Conservation (phyloP, 2,888 invertebrate genomes). For the Dermolepida albohirtum region DNA sequence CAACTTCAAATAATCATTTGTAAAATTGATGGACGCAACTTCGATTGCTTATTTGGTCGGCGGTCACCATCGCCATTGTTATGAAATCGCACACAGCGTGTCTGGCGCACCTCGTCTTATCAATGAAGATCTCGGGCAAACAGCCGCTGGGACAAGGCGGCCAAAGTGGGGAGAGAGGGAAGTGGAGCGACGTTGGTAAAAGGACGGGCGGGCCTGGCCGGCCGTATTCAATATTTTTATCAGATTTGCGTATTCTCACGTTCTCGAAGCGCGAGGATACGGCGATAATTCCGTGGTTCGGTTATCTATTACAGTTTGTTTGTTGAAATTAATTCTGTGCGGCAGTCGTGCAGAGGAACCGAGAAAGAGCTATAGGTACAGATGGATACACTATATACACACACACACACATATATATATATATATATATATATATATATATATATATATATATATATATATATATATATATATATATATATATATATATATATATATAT, state of each 20-base stretch:
- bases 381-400: too few species aligned
- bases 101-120: constrained; percentile 60
- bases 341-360: constrained; percentile 50
- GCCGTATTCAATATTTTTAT: constrained; percentile 63
- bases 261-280: constrained; percentile 59
- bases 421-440: too few species aligned
- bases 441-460: too few species aligned
- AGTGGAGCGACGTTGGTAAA: constrained; percentile 36
- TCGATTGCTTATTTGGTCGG: constrained; percentile 14
- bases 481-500: too few species aligned
- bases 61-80: constrained; percentile 44
- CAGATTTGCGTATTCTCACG: constrained; percentile 66
- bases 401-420: too few species aligned
- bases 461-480: too few species aligned
- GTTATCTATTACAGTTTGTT: constrained; percentile 63
- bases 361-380: constrained; percentile 6
- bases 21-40: constrained; percentile 1
- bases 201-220: constrained; percentile 42
- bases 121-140: constrained; percentile 59
- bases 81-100: constrained; percentile 53
- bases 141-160: constrained; percentile 53
- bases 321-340: constrained; percentile 63
- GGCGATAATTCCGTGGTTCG: constrained; percentile 59
- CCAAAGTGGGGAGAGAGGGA: constrained; percentile 41
- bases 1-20: not conserved